Evolutionary conservation across 2,797 vertebrate species (phyloP).

Genomic region (Eremophila alpestris): DNA sequence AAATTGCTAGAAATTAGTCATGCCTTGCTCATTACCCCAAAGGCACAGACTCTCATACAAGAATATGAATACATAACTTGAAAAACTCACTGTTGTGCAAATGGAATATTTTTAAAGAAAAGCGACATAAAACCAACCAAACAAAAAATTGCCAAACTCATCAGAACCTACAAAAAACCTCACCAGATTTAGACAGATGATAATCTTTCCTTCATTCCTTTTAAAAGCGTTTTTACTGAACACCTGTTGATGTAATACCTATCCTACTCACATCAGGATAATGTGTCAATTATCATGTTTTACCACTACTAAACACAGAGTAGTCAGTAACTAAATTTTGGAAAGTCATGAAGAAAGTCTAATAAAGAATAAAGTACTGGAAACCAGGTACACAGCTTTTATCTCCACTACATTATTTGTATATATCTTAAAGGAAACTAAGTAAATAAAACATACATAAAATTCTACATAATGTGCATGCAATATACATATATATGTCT

Average conservation of each 20-base stretch:
- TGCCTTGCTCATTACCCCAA: not conserved
- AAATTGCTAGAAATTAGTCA: conserved; percentile 1
- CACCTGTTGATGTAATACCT: not conserved
- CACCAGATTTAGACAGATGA: not conserved
- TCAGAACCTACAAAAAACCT: not conserved
- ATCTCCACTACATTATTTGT: not conserved
- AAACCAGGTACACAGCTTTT: not conserved
- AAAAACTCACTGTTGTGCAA: not conserved
- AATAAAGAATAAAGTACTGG: not conserved
- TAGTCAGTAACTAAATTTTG: not conserved
- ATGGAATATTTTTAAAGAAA: not conserved
- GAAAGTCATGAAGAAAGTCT: not conserved
- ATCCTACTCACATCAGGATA: not conserved
- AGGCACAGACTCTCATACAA: not conserved
- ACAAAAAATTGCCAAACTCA: rapidly evolving
- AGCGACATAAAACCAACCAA: not conserved
- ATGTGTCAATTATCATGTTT: not conserved
- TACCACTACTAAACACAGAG: not conserved
- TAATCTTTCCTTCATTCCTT: not conserved
- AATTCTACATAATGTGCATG: not conserved
- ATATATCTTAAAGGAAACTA: not conserved
- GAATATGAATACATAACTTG: not conserved
- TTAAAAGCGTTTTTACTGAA: not conserved
- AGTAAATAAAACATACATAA: not conserved
- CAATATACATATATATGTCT: not conserved